Percentiles rank a stretch among this genome's conserved stretches.
Evolutionary conservation across 2,113 vertebrate genomes (phyloP).

Genomic region (Etheostoma cragini): DNA sequence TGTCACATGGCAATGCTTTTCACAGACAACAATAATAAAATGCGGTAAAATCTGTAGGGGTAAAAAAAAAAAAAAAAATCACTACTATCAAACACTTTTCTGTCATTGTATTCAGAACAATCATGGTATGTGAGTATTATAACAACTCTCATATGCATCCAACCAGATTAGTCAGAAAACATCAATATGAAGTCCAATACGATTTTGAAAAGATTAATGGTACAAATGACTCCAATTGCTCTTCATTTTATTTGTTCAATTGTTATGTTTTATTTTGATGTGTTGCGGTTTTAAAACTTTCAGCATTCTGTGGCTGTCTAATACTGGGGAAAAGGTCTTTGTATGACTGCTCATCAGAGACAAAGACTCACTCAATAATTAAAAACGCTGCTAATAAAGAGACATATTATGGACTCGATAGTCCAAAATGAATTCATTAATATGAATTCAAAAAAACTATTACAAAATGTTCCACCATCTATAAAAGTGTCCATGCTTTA

Average conservation of each 20-base stretch:
- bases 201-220: background rate
- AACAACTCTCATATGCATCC: background rate
- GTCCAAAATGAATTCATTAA: background rate
- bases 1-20: background rate
- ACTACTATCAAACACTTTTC: background rate
- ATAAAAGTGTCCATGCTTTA: background rate
- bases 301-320: background rate
- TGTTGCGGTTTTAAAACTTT: background rate
- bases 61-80: background rate
- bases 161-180: slow-evolving; percentile 2
- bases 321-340: background rate
- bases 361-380: slow-evolving; percentile 31
- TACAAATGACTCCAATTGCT: background rate
- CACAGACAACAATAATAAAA: background rate
- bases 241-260: background rate
- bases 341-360: background rate
- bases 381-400: slow-evolving; percentile 25
- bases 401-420: background rate
- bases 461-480: background rate
- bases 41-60: background rate
- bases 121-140: background rate
- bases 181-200: background rate
- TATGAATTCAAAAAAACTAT: background rate
- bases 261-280: background rate
- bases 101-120: background rate